Evolutionary conservation across 2,888 invertebrate genomes (phyloP), one percentile per base, ranked within the genome.

Genomic region (Himalopsyche japonica): DNA sequence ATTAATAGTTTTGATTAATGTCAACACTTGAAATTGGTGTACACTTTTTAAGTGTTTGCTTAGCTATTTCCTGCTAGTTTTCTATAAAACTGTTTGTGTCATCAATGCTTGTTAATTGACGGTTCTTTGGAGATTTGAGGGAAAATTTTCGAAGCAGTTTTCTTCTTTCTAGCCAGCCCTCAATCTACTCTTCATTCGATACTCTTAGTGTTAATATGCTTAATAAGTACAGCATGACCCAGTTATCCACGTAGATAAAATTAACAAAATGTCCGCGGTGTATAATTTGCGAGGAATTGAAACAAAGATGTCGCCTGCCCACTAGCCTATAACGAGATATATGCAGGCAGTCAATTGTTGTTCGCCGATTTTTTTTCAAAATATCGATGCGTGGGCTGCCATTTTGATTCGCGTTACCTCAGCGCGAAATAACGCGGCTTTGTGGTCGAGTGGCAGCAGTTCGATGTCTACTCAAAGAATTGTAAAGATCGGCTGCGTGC

Each of bases 281-380:
- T 70, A 70, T 70, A 70, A 70, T 70, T 70, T 70, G 70, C 70
- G 70, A 70, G 70, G 70, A 70, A 70, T 70, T 27, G 70, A 70
- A 70, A 70, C 70, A 70, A 70, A 70, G 70, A 70, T 70, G 70
- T 70, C 70, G 70, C 70, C 70, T 70, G 70, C 70, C 70, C 70
- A 70, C 70, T 20, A 27, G 70, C 70, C 70, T 70, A 70, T 70
- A 70, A 70, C 70, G 27, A 70, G 70, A 70, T 70, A 70, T 70
- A 70, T 70, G 20, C 70, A 70, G 4, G 70, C 27, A 70, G 70
- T 30, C 70, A 70, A 70, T 70, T 70, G 70, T 70, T 70, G 70
- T 70, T 70, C 12, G 70, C 27, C 70, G 70, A 70, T 70, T 70
- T 70, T 70, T 43, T 70, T 70, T 70, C 30, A 70, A 70, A 70